Conservation (phyloP, 2,797 vertebrate genomes). For the Lycodopsis pacificus region DNA sequence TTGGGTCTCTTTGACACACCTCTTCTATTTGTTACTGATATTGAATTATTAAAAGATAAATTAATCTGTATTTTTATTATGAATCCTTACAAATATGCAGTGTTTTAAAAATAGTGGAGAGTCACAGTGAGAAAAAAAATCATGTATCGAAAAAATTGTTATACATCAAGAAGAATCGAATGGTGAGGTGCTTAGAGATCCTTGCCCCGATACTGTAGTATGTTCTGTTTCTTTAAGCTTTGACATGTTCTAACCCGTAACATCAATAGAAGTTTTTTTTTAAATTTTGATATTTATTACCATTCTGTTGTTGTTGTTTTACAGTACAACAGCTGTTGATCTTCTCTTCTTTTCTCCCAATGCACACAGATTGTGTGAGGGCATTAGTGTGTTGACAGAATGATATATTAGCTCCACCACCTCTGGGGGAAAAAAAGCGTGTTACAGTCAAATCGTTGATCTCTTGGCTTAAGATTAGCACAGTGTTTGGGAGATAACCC, state of each 20-base stretch:
- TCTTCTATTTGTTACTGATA: too few species aligned
- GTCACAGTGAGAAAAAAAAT: too few species aligned
- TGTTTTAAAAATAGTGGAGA: too few species aligned
- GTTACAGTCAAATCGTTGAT: constrained; percentile 40
- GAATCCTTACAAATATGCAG: too few species aligned
- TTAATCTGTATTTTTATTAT: too few species aligned
- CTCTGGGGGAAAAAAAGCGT: constrained; percentile 35
- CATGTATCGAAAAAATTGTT: too few species aligned
- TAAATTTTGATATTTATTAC: not conserved
- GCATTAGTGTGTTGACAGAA: constrained; percentile 52
- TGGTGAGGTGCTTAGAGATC: too few species aligned
- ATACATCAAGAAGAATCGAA: too few species aligned
- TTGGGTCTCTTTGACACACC: too few species aligned
- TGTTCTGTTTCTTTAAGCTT: constrained; percentile 10
- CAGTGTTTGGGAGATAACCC: constrained; percentile 30
- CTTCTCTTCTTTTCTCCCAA: not conserved
- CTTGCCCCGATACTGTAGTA: not conserved
- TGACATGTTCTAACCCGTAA: constrained; percentile 3
- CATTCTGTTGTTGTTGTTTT: constrained; percentile 15
- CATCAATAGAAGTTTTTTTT: not conserved
- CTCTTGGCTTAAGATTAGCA: constrained; percentile 40
- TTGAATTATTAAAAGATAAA: too few species aligned
- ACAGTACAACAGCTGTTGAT: not conserved
- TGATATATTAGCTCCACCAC: constrained; percentile 47
- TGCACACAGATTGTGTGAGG: constrained; percentile 16